Evolutionary conservation across 2,113 vertebrate species (phyloP), one percentile per base, ranked within the genome.

Genomic region (Chloropsis cyanopogon): DNA sequence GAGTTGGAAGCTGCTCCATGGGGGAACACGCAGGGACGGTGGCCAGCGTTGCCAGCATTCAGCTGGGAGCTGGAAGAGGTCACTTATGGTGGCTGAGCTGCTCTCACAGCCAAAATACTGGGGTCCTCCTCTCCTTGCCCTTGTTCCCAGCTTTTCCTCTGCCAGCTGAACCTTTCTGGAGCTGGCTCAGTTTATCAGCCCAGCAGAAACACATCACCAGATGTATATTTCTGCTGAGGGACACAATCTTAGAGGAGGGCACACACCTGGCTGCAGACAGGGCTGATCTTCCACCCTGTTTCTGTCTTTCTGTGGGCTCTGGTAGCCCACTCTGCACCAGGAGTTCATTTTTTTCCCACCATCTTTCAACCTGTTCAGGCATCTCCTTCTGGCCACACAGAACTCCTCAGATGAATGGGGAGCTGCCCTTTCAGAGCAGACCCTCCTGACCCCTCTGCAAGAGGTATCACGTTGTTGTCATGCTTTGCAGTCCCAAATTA

Each of bases 11-110:
- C 26, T 50, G 8, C 41, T 80, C 81, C 42, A 1, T 6, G 39
- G 56, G 50, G 76, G 86, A 13, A 7, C 12, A 18, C 23, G 6
- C 63, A 61, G 64, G 60, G 44, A 84, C 37, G 31, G 65, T 3
- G 5, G 13, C 14, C 28, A 31, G 68, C 0, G 0, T 81, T 61
- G 81, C 26, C 92, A 81, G 54, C 0, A 1, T 16, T 41, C 59
- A 65, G 63, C 81, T 39, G 59, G 29, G 50, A 89, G 50, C 57
- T 33, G 4, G 12, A 17, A 23, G 20, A 37, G 47, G 13, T 14
- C 52, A 23, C 47, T 79, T 13, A 0, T 0, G 8, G 33, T 9
- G 50, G 24, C 44, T 57, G 64, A 78, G 59, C 81, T 56, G 64
- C 72, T 59, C 31, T 72, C 56, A 33, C 28, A 63, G 69, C 37